Base-by-base conservation (phyloP, 2,113 vertebrate species). In the Protobothrops flavoviridis region DNA sequence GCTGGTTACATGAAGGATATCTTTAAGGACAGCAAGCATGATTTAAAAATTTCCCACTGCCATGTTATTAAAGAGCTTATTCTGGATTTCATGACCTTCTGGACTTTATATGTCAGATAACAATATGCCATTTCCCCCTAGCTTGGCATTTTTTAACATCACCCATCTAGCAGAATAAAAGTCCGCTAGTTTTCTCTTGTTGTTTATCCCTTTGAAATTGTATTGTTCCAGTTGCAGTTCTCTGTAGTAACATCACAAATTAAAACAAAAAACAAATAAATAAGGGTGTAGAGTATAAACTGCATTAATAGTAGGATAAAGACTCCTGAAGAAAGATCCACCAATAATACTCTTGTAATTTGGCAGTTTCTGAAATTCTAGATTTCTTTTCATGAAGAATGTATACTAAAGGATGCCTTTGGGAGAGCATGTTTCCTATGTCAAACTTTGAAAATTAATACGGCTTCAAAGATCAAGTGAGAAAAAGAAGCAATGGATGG, bases 321-420 rank as follows among this genome's bases (percentile, higher is more conserved):
- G 45, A 56, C 94, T 97, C 94, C 92, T 95, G 95, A 97, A 95
- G 61, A 39, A 90, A 94, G 95, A 95, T 95, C 95, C n/a, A 95
- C 96, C 96, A 97, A 87, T 45, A 0, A 92, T 64, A 64, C 17
- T 89, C 94, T 94, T 96, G 96, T 97, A 94, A 94, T 87, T 0
- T 86, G 94, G 95, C 96, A 96, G 95, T 96, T 97, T 96, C 95
- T 96, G 96, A 96, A 95, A 96, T 95, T 95, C 24, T 96, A 95
- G 93, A 86, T 96, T 97, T 96, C n/a, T 94, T 97, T 96, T 94
- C 95, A 97, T 95, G 96, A 96, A 95, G 96, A 94, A 96, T 96
- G 95, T 93, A 94, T 96, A 95, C 95, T 96, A 91, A 97, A 96
- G 95, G 95, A 95, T 95, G 95, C 95, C 96, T 95, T 94, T 96